Base-by-base conservation (phyloP, 2,797 vertebrate species). In the Notolepis coatsorum region DNA sequence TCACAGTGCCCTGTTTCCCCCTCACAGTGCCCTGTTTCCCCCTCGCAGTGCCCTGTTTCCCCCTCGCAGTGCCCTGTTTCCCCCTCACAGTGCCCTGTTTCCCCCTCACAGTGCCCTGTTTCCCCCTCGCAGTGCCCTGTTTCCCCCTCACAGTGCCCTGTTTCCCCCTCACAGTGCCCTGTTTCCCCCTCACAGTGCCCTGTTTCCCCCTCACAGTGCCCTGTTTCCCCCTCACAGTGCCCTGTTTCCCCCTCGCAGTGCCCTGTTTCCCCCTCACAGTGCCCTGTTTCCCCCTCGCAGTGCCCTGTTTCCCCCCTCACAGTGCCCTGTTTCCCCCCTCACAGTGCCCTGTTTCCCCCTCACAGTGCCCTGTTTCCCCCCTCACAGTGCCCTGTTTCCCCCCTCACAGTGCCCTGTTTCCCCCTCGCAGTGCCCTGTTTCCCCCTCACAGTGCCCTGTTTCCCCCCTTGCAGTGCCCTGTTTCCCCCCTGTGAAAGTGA, bases 191-290 rank as follows among this genome's bases (percentile, higher is more conserved):
- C 24, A 55, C 50, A 27, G 12, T 46, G 37, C 50, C 65, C 52
- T 20, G 58, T 58, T 65, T 47, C 18, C 65, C 73, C 78, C 64
- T 67, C 24, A 55, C 50, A 27, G 12, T 46, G 37, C 50, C 65
- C 52, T 20, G 58, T 58, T 65, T 47, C 18, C 65, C 73, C 78
- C 64, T 67, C 24, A 55, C 50, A 27, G 12, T 46, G 37, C 50
- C 65, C 52, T 20, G 58, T 58, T 65, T 47, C 18, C 65, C 73
- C 78, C 64, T 60, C 51, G 33, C 50, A 27, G 12, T 46, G 37
- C 50, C 65, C 52, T 20, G 58, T 58, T 65, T 47, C 18, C 65
- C 73, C 78, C 64, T 60, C n/a, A n/a, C n/a, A n/a, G n/a, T n/a
- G n/a, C n/a, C n/a, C n/a, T n/a, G n/a, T 67, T 23, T 53, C 51